Evolutionary conservation across 2,888 invertebrate genomes (phyloP).

Genomic region (Lasioglossum figueresi): DNA sequence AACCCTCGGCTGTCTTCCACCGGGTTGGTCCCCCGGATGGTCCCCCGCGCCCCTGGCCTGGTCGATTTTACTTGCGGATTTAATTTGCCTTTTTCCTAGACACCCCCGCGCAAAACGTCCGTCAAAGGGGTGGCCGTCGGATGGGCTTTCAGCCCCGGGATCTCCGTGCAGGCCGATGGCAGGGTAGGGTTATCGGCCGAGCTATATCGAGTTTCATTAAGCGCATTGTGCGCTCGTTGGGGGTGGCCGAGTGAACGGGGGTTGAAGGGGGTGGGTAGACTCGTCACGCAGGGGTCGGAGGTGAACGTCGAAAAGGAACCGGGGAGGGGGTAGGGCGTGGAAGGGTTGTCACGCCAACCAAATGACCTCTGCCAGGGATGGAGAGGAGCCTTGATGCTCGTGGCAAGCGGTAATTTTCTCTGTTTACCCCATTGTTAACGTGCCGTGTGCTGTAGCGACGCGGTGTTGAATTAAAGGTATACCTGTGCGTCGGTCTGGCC

Average conservation of each 20-base stretch:
- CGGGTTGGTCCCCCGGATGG: neutral
- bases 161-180: slow-evolving; percentile 12
- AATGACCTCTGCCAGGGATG: slow-evolving; percentile 66
- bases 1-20: slow-evolving; percentile 47
- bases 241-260: slow-evolving; percentile 38
- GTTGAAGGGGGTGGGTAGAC: slow-evolving; percentile 41
- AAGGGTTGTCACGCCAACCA: slow-evolving; percentile 67
- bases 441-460: slow-evolving; percentile 30
- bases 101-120: slow-evolving; percentile 45
- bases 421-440: slow-evolving; percentile 73
- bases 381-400: slow-evolving; percentile 53
- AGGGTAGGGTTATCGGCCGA: slow-evolving; percentile 66
- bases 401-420: slow-evolving; percentile 74
- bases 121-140: slow-evolving; percentile 66
- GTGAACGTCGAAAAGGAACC: slow-evolving; percentile 48
- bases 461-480: slow-evolving; percentile 45
- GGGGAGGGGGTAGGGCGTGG: slow-evolving; percentile 49
- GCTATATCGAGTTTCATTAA: slow-evolving; percentile 78
- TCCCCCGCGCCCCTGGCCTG: neutral
- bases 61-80: slow-evolving; percentile 74
- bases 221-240: slow-evolving; percentile 69
- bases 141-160: slow-evolving; percentile 46
- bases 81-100: slow-evolving; percentile 73
- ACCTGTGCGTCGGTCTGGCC: slow-evolving; percentile 12
- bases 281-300: slow-evolving; percentile 58